Evolutionary conservation across 2,797 vertebrate genomes (phyloP).

Genomic region (Threskiornis aethiopicus): DNA sequence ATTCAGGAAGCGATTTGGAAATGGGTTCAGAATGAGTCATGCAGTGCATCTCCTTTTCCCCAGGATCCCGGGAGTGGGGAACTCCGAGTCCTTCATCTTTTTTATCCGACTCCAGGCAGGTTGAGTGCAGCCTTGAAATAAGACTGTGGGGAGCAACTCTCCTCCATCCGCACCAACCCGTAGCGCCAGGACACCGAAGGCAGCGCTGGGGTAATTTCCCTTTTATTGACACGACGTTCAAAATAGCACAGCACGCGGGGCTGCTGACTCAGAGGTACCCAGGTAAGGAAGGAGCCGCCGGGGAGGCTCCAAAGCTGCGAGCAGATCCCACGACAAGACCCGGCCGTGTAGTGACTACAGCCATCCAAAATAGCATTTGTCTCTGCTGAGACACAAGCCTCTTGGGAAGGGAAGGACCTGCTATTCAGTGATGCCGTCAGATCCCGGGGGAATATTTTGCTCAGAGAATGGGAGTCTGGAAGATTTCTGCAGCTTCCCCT

Average conservation of each 20-base stretch:
- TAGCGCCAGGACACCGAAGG: neutral
- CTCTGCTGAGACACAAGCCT: neutral
- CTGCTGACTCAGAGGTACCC: neutral
- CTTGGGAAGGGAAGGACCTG: conserved; percentile 2
- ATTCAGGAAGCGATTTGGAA: neutral
- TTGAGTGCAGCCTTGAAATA: neutral
- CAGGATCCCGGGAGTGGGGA: neutral
- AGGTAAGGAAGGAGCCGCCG: neutral
- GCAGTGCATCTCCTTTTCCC: neutral
- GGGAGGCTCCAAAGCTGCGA: neutral
- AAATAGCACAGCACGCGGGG: neutral
- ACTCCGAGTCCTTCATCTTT: neutral
- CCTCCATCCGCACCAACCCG: neutral
- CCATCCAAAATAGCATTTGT: neutral
- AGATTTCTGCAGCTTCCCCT: conserved; percentile 43
- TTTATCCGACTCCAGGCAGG: neutral
- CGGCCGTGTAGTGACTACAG: neutral
- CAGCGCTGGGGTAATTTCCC: neutral
- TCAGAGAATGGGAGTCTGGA: neutral
- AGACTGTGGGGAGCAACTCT: neutral
- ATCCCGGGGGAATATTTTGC: neutral
- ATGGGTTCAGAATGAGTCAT: neutral
- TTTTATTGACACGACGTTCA: neutral
- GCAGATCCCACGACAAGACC: neutral
- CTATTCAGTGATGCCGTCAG: neutral